Evolutionary conservation across 2,797 vertebrate species (phyloP).

Genomic region (Emys orbicularis): DNA sequence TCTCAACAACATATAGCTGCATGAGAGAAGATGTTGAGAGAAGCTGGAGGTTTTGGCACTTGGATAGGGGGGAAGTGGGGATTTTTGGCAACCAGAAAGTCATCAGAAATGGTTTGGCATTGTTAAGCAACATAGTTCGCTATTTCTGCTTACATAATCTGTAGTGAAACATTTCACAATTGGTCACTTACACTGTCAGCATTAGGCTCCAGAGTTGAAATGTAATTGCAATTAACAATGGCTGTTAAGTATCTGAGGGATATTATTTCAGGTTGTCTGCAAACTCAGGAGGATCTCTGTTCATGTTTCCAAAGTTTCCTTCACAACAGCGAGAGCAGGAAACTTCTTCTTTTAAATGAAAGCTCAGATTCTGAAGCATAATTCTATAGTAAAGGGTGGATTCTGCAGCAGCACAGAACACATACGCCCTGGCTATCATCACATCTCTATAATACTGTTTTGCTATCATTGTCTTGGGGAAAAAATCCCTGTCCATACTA

Average conservation of each 20-base stretch:
- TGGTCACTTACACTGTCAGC: not conserved
- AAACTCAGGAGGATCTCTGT: not conserved
- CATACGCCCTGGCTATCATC: not conserved
- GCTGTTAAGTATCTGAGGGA: not conserved
- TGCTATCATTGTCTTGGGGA: not conserved
- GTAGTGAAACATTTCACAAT: not conserved
- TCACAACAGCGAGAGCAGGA: not conserved
- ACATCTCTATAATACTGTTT: not conserved
- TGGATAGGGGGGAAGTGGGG: accelerated
- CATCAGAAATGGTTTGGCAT: not conserved
- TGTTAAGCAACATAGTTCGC: not conserved
- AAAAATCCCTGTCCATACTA: not conserved
- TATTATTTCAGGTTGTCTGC: not conserved
- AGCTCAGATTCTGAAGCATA: not conserved
- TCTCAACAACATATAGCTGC: not conserved
- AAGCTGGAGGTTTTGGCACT: not conserved
- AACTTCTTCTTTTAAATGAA: not conserved
- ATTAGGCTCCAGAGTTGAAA: not conserved
- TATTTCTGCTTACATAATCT: not conserved
- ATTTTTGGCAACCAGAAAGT: not conserved
- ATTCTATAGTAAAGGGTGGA: not conserved
- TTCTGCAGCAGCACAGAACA: not conserved
- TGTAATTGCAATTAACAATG: not conserved
- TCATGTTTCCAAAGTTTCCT: not conserved
- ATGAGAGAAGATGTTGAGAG: not conserved